These are phyloP conservation scores for Protobothrops mucrosquamatus DNA, from an alignment of 2,113 vertebrate genomes.

Conservation along the genomic window DNA sequence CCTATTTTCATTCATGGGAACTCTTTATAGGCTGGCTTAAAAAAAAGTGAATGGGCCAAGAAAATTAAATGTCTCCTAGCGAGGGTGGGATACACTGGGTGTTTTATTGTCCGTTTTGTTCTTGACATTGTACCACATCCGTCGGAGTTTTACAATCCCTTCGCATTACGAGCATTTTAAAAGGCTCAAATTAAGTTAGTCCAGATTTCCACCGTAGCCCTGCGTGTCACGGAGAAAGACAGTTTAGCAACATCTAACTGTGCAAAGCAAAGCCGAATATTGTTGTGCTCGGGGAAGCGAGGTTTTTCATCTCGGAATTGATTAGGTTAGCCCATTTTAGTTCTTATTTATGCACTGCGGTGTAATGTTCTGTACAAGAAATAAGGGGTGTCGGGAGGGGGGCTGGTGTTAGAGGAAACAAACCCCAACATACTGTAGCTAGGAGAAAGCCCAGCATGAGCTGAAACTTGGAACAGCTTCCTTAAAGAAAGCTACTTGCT, in stretches of 20 bases:
- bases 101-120: neutral
- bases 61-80: neutral
- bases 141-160: neutral
- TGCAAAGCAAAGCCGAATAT: neutral
- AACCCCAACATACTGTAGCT: neutral
- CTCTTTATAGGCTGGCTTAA: neutral
- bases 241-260: constrained; percentile 11
- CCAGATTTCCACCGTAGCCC: neutral
- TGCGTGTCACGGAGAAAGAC: neutral
- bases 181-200: neutral
- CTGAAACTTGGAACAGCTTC: neutral
- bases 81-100: neutral
- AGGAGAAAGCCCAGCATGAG: neutral
- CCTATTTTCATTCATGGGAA: neutral
- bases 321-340: neutral
- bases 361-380: constrained; percentile 2
- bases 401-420: neutral
- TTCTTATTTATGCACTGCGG: neutral
- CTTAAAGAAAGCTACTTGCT: neutral
- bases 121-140: neutral
- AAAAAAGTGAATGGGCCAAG: neutral
- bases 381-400: neutral
- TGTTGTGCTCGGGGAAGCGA: neutral
- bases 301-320: neutral
- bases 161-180: neutral